phyloP scores from a whole-genome alignment of 2,113 vertebrate species.

The Cacatua alba region DNA sequence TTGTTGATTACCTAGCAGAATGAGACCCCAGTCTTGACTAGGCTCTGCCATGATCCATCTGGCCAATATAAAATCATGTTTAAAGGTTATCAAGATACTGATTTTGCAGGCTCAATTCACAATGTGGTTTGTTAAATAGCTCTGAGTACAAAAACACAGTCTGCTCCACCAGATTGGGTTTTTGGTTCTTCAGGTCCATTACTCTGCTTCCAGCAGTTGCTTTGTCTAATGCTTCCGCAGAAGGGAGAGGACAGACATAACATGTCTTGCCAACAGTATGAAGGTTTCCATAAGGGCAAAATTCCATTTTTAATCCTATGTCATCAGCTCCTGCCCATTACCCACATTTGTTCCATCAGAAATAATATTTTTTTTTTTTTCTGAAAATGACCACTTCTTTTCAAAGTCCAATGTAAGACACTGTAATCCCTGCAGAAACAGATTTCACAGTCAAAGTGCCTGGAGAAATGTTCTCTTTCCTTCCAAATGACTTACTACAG shows the following conservation, averaged over 20 bases:
- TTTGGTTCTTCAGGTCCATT: constrained; percentile 15
- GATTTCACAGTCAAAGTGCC: background rate
- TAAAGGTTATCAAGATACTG: background rate
- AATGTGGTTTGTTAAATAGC: constrained; percentile 1
- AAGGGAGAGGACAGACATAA: background rate
- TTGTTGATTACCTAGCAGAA: background rate
- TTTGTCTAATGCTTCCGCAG: constrained; percentile 2
- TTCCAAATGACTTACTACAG: background rate
- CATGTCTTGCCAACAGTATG: background rate
- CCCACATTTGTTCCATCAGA: background rate
- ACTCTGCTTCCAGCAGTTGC: background rate
- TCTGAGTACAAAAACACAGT: constrained; percentile 14
- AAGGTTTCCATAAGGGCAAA: background rate
- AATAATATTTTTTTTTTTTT: background rate
- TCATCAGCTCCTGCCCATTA: background rate
- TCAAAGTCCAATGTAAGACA: background rate
- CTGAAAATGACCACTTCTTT: background rate
- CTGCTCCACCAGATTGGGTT: constrained; percentile 4
- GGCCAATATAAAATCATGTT: background rate
- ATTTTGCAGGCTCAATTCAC: constrained; percentile 2
- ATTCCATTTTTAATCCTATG: background rate
- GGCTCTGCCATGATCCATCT: background rate
- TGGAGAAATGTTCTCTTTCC: background rate
- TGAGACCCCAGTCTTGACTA: background rate
- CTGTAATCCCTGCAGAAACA: background rate